A percentile compares a stretch with the other conserved stretches of the same genome.
These are phyloP conservation scores for Todiramphus saurophagus DNA, from an alignment of 2,113 vertebrate genomes.

Conservation along the genomic window DNA sequence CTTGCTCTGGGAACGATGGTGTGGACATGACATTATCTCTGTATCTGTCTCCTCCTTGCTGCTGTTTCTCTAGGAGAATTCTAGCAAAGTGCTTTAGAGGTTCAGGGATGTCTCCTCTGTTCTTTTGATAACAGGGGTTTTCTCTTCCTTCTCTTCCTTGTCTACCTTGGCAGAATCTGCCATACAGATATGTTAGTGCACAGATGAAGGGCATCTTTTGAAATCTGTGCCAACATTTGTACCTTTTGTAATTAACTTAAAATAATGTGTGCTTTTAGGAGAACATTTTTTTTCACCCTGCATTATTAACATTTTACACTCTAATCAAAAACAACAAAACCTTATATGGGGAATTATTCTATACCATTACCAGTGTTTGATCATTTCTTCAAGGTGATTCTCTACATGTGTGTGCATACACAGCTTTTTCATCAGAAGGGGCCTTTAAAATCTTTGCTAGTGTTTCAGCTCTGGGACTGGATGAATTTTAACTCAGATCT, in stretches of 20 bases:
- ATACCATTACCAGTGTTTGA: neutral
- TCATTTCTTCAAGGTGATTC: neutral
- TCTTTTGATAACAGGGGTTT: neutral
- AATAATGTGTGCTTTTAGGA: neutral
- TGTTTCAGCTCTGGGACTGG: neutral
- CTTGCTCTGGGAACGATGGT: neutral
- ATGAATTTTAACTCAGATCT: slow-evolving; percentile 4
- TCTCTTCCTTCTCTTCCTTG: neutral
- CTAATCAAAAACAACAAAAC: neutral
- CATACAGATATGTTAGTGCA: neutral
- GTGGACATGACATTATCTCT: neutral
- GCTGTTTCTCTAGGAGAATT: neutral
- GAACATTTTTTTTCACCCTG: neutral
- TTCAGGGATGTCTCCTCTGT: neutral
- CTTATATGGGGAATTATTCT: neutral
- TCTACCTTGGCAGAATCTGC: neutral
- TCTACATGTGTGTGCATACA: neutral
- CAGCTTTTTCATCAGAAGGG: neutral
- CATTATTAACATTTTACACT: neutral
- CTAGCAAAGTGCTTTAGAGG: neutral
- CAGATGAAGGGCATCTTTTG: neutral
- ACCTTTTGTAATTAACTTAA: slow-evolving; percentile 15
- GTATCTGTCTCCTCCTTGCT: neutral
- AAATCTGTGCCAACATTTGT: neutral
- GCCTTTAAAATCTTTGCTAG: neutral